Evolutionary conservation across 2,888 invertebrate genomes (phyloP), one percentile per base, ranked within the genome.

Genomic region (Entomobrya multifasciata): DNA sequence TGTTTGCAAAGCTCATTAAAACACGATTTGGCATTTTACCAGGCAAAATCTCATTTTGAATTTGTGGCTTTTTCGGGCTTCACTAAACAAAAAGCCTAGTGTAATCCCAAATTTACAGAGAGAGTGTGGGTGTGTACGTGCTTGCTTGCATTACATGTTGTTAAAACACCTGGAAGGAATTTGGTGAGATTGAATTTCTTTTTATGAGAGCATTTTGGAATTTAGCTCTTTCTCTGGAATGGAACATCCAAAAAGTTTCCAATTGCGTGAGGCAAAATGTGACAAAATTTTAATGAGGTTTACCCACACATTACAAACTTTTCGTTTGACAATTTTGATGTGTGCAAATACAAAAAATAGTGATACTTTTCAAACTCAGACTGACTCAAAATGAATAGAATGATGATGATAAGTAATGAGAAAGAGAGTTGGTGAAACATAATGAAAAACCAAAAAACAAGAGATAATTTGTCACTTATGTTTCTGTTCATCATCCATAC

Each of bases 381-480:
- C 13, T 47, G 11, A 47, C 11, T 47, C 13, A n/a, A 27, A 74
- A 5, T 27, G 11, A 8, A 25, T 36, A 36, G 5, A 36, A 36
- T 6, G 8, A 8, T 36, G 36, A 36, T 36, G 8, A 36, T 36
- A 4, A 36, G n/a, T 36, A 4, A 36, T 36, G 47, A 47, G 17
- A 22, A 79, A 15, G 6, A 22, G n/a, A 27, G 27, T 11, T n/a
- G 20, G 30, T 65, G 44, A 62, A 72, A 55, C n/a, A 47, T 65
- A 65, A 79, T 65, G 65, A n/a, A 65, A 65, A 65, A 79, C 13
- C 15, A 11, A 17, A 76, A 55, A 76, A 76, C 20, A 11, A 76
- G 76, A 22, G 36, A 20, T 76, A 83, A 83, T 83, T 83, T 83
- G 82, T 74, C 82, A 74, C 82, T 83, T 83, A 83, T 83, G 82